These are phyloP conservation scores for Arvicanthis niloticus DNA, from an alignment of 2,113 vertebrate genomes.

Conservation along the genomic window DNA sequence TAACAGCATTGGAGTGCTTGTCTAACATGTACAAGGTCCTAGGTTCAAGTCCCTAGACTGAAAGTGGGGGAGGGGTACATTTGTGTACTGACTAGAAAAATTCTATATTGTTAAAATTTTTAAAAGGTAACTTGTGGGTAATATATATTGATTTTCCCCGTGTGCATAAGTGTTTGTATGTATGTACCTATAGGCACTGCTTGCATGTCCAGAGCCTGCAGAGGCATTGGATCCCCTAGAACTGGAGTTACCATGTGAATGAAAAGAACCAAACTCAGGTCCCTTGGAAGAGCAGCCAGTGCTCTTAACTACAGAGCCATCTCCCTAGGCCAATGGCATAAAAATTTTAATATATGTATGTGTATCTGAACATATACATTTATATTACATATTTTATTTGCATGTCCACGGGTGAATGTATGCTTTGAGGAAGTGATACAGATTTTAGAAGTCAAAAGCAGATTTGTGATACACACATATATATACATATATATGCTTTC, in stretches of 20 bases:
- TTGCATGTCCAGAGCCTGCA: neutral
- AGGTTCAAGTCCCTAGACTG: neutral
- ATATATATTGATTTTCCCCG: neutral
- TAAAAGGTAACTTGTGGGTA: constrained; percentile 10
- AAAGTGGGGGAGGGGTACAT: neutral
- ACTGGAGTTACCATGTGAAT: neutral
- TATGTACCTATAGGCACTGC: neutral
- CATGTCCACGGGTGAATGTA: neutral
- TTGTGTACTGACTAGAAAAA: constrained; percentile 49
- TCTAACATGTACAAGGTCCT: too few relatives aligned
- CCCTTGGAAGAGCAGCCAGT: neutral
- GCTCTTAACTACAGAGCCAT: neutral
- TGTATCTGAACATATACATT: neutral
- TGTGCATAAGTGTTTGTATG: neutral
- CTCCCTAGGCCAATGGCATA: neutral
- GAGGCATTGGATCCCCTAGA: neutral
- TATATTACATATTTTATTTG: constrained; percentile 22
- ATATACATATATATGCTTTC: neutral
- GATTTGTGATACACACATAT: neutral
- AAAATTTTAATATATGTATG: neutral
- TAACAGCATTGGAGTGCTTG: neutral
- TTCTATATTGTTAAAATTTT: neutral
- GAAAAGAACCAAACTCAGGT: neutral
- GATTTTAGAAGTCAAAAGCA: constrained; percentile 46
- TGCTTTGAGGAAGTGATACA: constrained; percentile 22